Evolutionary conservation across 2,888 invertebrate genomes (phyloP), one percentile per base, ranked within the genome.

Genomic region (Lypha dubia): DNA sequence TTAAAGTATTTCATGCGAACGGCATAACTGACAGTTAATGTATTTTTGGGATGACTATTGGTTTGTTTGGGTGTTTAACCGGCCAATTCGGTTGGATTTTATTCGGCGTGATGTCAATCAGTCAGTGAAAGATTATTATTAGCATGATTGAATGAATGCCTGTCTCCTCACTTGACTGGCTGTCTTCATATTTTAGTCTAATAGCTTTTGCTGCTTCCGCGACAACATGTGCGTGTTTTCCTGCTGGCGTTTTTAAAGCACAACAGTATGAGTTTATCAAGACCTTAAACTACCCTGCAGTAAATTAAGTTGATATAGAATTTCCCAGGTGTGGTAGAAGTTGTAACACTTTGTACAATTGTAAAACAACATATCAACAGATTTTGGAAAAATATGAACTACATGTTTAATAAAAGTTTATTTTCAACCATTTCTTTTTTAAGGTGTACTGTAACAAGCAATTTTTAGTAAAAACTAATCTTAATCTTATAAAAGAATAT

Each of bases 111-210:
- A 15, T 58, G 71, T 49, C 76, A 76, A 82, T 82, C 76, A 82
- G 71, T 82, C 76, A 82, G 71, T 76, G 70, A 58, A 53, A 53
- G 71, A 56, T 49, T 65, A 65, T 49, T 65, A 65, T 76, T 58
- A 58, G 65, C 53, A 75, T 62, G 46, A 70, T 35, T 60, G 46
- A 44, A 49, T 65, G 32, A 24, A 41, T 65, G 56, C 35, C 17
- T 79, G 49, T 13, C 58, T 60, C 8, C 56, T 51, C 13, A 15
- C 49, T 67, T 20, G 44, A 17, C 13, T n/a, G 41, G 38, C 20
- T 51, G 49, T 17, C 38, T 65, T 70, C 24, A 17, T 76, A 32
- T 41, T 65, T 71, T 32, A 51, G 38, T 53, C 11, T 35, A 51
- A 77, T 13, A 60, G 24, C 51, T 41, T 58, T 28, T 28, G 20